These are phyloP conservation scores for Apodemus agrarius DNA, from an alignment of 2,797 vertebrate species.

Conservation along the genomic window DNA sequence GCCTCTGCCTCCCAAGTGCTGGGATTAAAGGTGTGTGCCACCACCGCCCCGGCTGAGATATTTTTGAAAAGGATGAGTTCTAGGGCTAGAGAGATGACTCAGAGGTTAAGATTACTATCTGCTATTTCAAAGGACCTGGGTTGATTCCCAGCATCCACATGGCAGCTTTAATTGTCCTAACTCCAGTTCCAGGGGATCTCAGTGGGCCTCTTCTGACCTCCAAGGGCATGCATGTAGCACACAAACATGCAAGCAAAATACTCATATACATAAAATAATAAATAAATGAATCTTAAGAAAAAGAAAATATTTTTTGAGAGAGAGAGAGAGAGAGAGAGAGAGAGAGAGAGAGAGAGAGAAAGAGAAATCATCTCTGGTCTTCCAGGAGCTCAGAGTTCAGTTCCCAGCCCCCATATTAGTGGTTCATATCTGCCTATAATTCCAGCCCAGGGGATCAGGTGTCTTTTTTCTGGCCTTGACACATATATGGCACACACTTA, in stretches of 20 bases:
- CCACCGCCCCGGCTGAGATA: too few species aligned
- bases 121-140: background rate
- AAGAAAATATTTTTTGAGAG: background rate
- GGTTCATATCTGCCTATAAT: background rate
- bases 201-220: background rate
- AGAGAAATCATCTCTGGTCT: background rate
- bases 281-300: background rate
- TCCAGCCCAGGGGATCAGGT: background rate
- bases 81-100: background rate
- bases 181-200: background rate
- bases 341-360: background rate
- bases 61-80: background rate
- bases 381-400: background rate
- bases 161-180: background rate
- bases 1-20: too few species aligned
- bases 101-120: background rate
- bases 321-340: background rate
- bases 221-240: background rate
- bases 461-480: background rate
- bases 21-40: too few species aligned
- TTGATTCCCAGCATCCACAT: background rate
- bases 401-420: background rate
- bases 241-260: background rate
- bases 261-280: background rate
- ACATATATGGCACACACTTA: background rate